These are phyloP conservation scores for Pegoplata infirma DNA, from an alignment of 2,888 invertebrate genomes.

Conservation along the genomic window DNA sequence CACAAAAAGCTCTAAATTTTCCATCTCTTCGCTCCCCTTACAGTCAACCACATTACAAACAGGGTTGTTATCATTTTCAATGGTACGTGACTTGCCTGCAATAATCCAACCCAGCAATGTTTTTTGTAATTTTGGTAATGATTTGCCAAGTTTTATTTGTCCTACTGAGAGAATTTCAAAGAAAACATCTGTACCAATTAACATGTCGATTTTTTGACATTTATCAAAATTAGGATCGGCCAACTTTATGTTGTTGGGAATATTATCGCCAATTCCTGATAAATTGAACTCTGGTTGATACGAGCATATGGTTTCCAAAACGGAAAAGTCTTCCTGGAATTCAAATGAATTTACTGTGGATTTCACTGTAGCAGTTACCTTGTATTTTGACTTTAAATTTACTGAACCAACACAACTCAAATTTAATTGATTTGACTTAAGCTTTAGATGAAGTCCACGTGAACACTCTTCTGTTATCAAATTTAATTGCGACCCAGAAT, in stretches of 20 bases:
- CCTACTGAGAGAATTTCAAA: constrained; percentile 30
- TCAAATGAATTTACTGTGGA: constrained; percentile 1
- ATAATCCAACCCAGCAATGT: constrained; percentile 34
- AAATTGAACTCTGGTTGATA: constrained; percentile 14
- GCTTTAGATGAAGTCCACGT: neutral
- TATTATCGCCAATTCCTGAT: constrained; percentile 1
- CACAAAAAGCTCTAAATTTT: neutral
- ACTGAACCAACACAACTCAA: neutral
- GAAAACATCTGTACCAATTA: constrained; percentile 25
- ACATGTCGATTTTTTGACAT: constrained; percentile 24
- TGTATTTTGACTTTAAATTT: neutral
- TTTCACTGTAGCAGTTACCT: neutral
- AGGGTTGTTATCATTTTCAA: neutral
- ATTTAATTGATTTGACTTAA: neutral
- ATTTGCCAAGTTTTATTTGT: constrained; percentile 1
- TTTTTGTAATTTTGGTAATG: constrained; percentile 34
- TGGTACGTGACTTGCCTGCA: constrained; percentile 1
- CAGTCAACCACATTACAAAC: neutral
- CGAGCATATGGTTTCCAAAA: neutral
- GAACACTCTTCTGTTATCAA: neutral
- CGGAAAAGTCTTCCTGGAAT: constrained; percentile 5
- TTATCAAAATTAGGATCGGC: constrained; percentile 29
- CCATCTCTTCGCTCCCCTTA: neutral
- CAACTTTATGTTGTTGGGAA: constrained; percentile 4
- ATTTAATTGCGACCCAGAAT: neutral